phyloP scores from a whole-genome alignment of 2,797 vertebrate genomes.

The Poecilia gillii region DNA sequence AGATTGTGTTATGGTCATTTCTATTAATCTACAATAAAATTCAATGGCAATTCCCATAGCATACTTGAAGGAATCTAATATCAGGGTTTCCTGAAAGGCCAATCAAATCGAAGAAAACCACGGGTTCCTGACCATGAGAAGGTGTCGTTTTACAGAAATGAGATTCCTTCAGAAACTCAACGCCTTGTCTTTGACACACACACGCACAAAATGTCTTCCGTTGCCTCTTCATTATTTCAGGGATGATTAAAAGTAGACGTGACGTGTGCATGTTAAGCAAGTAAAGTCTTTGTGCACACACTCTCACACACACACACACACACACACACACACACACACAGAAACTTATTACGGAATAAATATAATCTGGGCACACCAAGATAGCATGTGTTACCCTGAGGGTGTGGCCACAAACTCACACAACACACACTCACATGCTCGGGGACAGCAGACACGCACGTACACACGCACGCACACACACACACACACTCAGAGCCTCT shows the following conservation, averaged over 20 bases:
- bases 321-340: constrained; percentile 12
- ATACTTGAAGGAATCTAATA: background rate
- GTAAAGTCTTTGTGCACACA: constrained; percentile 3
- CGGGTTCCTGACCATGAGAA: constrained; percentile 3
- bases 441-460: constrained; percentile 14
- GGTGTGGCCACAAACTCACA: constrained; percentile 49
- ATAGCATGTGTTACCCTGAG: constrained; percentile 68
- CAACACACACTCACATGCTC: background rate
- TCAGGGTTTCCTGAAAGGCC: constrained; percentile 13
- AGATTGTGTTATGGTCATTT: background rate
- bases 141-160: constrained; percentile 35
- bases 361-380: constrained; percentile 54
- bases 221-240: constrained; percentile 61
- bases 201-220: constrained; percentile 29
- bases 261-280: constrained; percentile 59
- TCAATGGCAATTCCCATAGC: background rate
- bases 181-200: constrained; percentile 1
- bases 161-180: constrained; percentile 21
- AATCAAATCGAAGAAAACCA: constrained; percentile 15
- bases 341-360: constrained; percentile 47
- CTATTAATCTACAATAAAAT: background rate
- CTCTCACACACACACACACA: background rate
- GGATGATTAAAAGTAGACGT: constrained; percentile 67
- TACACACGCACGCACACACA: background rate
- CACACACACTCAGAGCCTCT: background rate